Evolutionary conservation across 2,113 vertebrate species (phyloP).

Genomic region (Spheniscus mendiculus): DNA sequence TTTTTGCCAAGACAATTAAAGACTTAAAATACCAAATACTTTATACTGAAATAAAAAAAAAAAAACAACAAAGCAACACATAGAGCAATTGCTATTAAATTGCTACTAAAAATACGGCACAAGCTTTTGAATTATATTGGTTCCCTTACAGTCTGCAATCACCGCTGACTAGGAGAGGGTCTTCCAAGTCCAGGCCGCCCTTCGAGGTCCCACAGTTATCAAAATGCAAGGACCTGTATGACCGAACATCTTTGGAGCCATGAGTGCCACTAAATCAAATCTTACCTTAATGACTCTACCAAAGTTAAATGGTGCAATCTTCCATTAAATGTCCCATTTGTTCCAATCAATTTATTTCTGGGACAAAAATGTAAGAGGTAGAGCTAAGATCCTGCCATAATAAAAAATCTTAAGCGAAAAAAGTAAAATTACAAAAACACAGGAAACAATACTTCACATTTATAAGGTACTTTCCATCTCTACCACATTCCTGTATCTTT

Average conservation of each 20-base stretch:
- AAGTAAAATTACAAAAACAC: not conserved
- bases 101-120: not conserved
- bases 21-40: not conserved
- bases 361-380: not conserved
- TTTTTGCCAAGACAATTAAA: not conserved
- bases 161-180: not conserved
- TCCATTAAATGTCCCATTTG: not conserved
- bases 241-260: not conserved
- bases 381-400: not conserved
- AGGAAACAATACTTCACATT: not conserved
- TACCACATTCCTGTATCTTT: not conserved
- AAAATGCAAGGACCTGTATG: not conserved
- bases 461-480: not conserved
- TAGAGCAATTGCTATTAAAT: not conserved
- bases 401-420: not conserved
- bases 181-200: not conserved
- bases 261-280: not conserved
- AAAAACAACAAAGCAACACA: too few relatives aligned
- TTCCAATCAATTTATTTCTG: not conserved
- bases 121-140: not conserved
- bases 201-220: not conserved
- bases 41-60: not conserved
- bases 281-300: not conserved
- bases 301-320: accelerated
- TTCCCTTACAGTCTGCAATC: not conserved